Conservation (phyloP, 2,797 vertebrate species). For the Rhinoraja longicauda region DNA sequence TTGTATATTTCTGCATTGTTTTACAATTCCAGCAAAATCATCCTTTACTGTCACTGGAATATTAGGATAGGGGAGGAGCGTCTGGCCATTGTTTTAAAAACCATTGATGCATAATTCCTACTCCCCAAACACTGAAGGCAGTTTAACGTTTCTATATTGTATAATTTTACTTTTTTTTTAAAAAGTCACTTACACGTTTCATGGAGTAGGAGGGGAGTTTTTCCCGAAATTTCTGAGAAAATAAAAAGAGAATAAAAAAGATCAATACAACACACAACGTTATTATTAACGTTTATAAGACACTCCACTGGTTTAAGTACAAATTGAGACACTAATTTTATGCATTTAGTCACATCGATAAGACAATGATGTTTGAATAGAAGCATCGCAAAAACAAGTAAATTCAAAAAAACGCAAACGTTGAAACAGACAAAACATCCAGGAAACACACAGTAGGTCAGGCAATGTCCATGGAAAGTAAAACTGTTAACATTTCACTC, state of each 20-base stretch:
- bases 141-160: not conserved
- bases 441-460: too few species aligned
- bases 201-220: slow-evolving; percentile 82
- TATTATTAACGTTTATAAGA: not conserved
- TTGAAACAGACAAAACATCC: not conserved
- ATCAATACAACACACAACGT: not conserved
- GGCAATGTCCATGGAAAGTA: too few species aligned
- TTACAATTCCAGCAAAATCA: too few species aligned
- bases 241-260: slow-evolving; percentile 39
- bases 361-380: too few species aligned
- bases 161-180: not conserved
- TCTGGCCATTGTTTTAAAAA: not conserved
- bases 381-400: not conserved
- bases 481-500: too few species aligned
- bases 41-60: too few species aligned
- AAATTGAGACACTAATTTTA: not conserved
- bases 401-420: not conserved
- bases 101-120: not conserved
- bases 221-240: slow-evolving; percentile 77
- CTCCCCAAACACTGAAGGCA: not conserved
- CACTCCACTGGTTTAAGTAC: not conserved
- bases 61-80: not conserved
- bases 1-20: not conserved
- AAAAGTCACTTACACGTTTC: slow-evolving; percentile 68
- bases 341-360: not conserved